Evolutionary conservation across 2,888 invertebrate genomes (phyloP).

Genomic region (Tridacna gigas): DNA sequence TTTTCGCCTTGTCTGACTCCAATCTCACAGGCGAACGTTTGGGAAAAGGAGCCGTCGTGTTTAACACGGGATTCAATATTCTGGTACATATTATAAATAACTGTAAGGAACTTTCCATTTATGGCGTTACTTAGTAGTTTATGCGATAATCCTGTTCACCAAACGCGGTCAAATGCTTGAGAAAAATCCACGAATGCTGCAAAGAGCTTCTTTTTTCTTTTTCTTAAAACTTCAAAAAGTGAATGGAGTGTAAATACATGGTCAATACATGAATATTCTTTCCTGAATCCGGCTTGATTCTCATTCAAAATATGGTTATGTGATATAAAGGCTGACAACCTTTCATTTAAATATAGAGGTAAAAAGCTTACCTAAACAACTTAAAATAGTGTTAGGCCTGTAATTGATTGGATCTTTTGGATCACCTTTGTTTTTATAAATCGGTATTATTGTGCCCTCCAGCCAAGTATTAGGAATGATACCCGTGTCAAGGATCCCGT

Average conservation of each 20-base stretch:
- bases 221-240: conserved; percentile 16
- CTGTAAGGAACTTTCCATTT: not conserved
- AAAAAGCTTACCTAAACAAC: conserved; percentile 52
- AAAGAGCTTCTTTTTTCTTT: not conserved
- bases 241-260: not conserved
- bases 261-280: conserved; percentile 32
- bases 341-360: conserved; percentile 39
- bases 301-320: conserved; percentile 37
- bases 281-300: conserved; percentile 57
- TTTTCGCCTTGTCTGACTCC: conserved; percentile 31
- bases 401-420: conserved; percentile 35
- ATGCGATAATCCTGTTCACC: conserved; percentile 27
- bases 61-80: conserved; percentile 23
- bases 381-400: conserved; percentile 45
- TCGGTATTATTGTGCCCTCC: conserved; percentile 39
- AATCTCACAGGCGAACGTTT: not conserved
- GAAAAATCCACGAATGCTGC: not conserved
- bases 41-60: not conserved
- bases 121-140: not conserved
- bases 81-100: not conserved
- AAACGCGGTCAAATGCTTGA: conserved; percentile 26
- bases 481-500: conserved; percentile 40
- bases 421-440: conserved; percentile 45
- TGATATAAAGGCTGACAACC: conserved; percentile 40
- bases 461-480: conserved; percentile 40